These are phyloP conservation scores for Morpho achilles DNA, from an alignment of 2,888 invertebrate genomes.

Conservation along the genomic window DNA sequence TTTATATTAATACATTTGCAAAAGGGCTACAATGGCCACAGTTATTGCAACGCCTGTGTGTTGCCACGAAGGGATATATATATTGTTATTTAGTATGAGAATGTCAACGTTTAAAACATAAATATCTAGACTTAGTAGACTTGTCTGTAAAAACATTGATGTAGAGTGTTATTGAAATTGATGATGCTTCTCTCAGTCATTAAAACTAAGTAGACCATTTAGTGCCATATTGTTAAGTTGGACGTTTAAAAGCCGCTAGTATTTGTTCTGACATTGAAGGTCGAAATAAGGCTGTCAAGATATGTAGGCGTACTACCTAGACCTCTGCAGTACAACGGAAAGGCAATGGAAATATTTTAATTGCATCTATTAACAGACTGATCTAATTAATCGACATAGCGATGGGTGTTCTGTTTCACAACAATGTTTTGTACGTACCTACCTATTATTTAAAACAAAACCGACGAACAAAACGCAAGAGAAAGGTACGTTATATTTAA, in stretches of 20 bases:
- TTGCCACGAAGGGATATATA: too few species aligned
- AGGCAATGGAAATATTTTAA: slow-evolving; percentile 20
- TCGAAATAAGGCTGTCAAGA: slow-evolving; percentile 28
- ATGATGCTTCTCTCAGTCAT: not conserved
- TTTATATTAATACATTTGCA: too few species aligned
- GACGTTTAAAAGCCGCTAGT: slow-evolving; percentile 24
- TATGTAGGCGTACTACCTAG: slow-evolving; percentile 30
- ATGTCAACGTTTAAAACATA: too few species aligned
- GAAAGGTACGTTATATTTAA: slow-evolving; percentile 6
- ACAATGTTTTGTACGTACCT: slow-evolving; percentile 3
- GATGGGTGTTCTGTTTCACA: slow-evolving; percentile 1
- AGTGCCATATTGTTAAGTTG: slow-evolving; percentile 20
- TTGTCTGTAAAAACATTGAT: too few species aligned
- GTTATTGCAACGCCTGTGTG: too few species aligned
- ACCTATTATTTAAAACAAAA: not conserved
- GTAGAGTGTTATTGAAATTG: too few species aligned
- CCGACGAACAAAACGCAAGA: slow-evolving; percentile 1
- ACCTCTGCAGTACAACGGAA: slow-evolving; percentile 21
- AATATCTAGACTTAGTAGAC: too few species aligned
- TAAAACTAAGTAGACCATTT: slow-evolving; percentile 4
- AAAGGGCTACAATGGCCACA: too few species aligned
- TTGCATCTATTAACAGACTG: slow-evolving; percentile 11
- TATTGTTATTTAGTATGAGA: too few species aligned
- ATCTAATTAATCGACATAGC: slow-evolving; percentile 7
- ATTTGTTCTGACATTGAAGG: slow-evolving; percentile 31